Evolutionary conservation across 1,140 invertebrate species (phyloP).

Genomic region (Holcopasites calliopsidis): DNA sequence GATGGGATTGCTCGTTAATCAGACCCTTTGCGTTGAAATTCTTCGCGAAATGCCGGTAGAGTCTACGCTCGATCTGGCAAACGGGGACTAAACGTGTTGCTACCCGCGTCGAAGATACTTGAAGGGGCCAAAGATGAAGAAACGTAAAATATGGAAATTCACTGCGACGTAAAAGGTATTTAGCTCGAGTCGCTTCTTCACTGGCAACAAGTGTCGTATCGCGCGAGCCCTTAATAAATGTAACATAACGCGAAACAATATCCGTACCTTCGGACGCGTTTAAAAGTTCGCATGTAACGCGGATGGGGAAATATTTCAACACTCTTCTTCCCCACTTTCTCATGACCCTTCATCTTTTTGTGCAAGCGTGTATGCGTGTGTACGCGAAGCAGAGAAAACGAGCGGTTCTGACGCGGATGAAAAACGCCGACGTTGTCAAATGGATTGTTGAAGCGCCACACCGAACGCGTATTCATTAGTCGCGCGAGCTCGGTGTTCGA

Average conservation of each 20-base stretch:
- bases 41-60: background rate
- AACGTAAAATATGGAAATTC: background rate
- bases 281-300: background rate
- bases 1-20: slow-evolving; percentile 52
- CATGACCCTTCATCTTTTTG: background rate
- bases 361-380: no score
- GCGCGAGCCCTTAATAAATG: background rate
- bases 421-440: slow-evolving; percentile 20
- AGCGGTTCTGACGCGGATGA: background rate
- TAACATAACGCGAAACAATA: background rate
- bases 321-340: slow-evolving; percentile 1
- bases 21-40: slow-evolving; percentile 3
- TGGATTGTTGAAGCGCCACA: background rate
- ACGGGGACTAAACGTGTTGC: background rate
- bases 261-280: background rate
- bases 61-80: background rate
- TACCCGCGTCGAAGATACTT: background rate
- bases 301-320: background rate
- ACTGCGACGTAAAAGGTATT: no score
- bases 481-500: slow-evolving; percentile 3
- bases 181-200: background rate
- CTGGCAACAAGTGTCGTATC: slow-evolving; percentile 19
- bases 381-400: background rate
- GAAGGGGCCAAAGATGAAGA: background rate
- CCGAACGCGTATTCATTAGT: slow-evolving; percentile 28